Evolutionary conservation across 1,140 invertebrate species (phyloP), one percentile per base, ranked within the genome.

Genomic region (Neodiprion pinetum): DNA sequence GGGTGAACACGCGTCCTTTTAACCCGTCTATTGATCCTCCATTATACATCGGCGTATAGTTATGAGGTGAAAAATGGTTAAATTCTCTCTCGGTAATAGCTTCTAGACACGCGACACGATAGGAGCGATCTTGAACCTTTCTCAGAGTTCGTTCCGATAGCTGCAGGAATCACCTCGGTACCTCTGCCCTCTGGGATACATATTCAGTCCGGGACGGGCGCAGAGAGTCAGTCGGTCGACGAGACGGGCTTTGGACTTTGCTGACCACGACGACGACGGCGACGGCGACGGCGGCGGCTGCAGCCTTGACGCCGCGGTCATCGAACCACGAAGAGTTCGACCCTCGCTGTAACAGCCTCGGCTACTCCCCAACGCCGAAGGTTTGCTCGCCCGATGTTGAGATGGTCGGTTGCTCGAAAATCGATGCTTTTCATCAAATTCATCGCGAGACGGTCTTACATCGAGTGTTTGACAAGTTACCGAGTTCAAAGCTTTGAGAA

Each of bases 171-270:
- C 28, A 40, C 28, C 28, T 40, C 28, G 28, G 28, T 40, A 40
- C 28, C 53, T 61, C 53, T 61, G 53, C 11, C 4, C 53, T 61
- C 53, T 9, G 28, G 28, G 28, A 40, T 40, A 7, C 53, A 61
- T 61, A 61, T 61, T 61, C 53, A 61, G 53, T 61, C n/a, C 53
- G 53, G n/a, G 50, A 53, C 50, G 50, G 50, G 50, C 50, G n/a
- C 50, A 53, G 50, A 61, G 53, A 61, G 53, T 61, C 53, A 61
- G 53, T 61, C 53, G 53, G 53, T 61, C 53, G 53, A 61, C 53
- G 53, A 17, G 53, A 61, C 53, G 53, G 53, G 53, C 53, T 5
- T 5, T 9, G 53, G 53, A 61, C 53, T 61, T 61, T 17, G 53
- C 53, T 61, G 53, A 61, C 53, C 53, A 61, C 53, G 53, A 17